Conservation (phyloP, 2,888 invertebrate species). For the Mongoloraphidia duomilia region DNA sequence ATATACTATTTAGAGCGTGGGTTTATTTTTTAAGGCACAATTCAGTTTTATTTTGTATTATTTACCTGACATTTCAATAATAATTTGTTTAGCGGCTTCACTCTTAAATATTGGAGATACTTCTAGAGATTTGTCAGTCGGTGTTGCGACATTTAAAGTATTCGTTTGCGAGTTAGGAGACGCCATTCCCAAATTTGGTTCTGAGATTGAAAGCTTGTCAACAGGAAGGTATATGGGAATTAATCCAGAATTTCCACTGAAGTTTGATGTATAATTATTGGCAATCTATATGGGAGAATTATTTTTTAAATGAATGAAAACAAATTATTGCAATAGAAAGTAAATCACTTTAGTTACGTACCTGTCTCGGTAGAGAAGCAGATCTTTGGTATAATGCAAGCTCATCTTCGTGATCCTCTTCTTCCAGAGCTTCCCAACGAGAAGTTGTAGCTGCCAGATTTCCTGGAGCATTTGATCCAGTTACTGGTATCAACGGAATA, state of each 20-base stretch:
- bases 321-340: too few species aligned
- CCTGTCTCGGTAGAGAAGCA: not conserved
- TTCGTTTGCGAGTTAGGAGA: too few species aligned
- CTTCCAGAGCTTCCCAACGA: slow-evolving; percentile 20
- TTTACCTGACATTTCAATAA: slow-evolving; percentile 56
- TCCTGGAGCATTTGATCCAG: not conserved
- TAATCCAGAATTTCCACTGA: too few species aligned
- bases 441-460: too few species aligned
- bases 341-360: too few species aligned
- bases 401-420: slow-evolving; percentile 19
- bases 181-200: too few species aligned
- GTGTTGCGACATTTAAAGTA: not conserved
- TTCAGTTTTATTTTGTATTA: not conserved
- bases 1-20: too few species aligned
- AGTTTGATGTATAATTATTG: too few species aligned
- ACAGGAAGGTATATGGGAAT: too few species aligned
- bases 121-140: slow-evolving; percentile 33
- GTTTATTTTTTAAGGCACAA: slow-evolving; percentile 9
- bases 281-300: too few species aligned
- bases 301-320: too few species aligned
- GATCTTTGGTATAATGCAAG: not conserved
- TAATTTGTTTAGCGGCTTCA: slow-evolving; percentile 74
- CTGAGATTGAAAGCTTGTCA: too few species aligned
- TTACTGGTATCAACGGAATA: not conserved
- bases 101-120: slow-evolving; percentile 73